Evolutionary conservation across 1,140 invertebrate genomes (phyloP), one percentile per base, ranked within the genome.

Genomic region (Papilio machaon): DNA sequence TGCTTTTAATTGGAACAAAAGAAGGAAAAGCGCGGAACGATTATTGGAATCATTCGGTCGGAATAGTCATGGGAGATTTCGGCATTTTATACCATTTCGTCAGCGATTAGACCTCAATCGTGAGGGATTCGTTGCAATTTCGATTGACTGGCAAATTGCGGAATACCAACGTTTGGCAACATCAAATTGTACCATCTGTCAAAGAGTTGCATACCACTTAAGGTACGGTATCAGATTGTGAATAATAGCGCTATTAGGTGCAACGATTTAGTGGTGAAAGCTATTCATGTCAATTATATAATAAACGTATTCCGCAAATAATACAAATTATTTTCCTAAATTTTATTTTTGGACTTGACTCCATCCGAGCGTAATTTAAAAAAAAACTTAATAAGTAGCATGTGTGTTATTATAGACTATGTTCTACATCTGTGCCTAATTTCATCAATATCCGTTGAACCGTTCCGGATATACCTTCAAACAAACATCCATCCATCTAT

Each of bases 131-230:
- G 88, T 89, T 88, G 92, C 92, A 94, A 94, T 94, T 92, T 93
- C 77, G 91, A 93, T 92, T 94, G 92, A 93, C 92, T 92, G 92
- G 84, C 81, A 94, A 94, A 94, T 94, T 94, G 88, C 85, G 79
- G 80, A 67, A 83, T 84, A 81, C 82, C 77, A 76, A 80, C 64
- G 79, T 58, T 80, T 81, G 54, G 79, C 83, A 79, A 79, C 77
- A 79, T 79, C 54, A 84, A 84, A 82, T 84, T 84, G 85, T 83
- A 83, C 84, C 87, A 87, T 87, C 85, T 87, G 85, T 88, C 86
- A 88, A 87, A 83, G 80, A 52, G 47, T 73, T 58, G 60, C 60
- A 47, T 47, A 64, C 58, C 58, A 79, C 77, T 79, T 79, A 78
- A 35, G 77, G 60, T 47, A 46, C 46, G 74, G 58, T 46, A 43